Conservation (phyloP, 2,797 vertebrate species). For the Pseudotriccus pelzelni region DNA sequence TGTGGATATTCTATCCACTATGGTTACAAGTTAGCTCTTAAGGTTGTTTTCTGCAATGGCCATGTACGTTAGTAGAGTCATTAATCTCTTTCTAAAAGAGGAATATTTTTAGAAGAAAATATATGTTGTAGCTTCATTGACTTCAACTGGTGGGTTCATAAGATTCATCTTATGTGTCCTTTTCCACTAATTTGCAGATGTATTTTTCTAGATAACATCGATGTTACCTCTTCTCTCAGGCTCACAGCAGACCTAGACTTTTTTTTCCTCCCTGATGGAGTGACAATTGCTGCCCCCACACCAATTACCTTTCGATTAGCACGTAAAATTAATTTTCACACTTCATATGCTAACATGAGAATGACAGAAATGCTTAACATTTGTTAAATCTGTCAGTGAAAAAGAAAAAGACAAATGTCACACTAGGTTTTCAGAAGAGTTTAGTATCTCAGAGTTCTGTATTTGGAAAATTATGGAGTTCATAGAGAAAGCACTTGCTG, state of each 20-base stretch:
- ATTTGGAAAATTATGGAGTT: neutral
- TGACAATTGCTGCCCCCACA: slow-evolving; percentile 33
- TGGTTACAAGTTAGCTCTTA: neutral
- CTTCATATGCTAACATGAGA: slow-evolving; percentile 31
- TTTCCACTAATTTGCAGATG: neutral
- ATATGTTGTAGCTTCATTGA: neutral
- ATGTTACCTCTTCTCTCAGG: neutral
- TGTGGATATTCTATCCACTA: neutral
- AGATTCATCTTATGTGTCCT: neutral
- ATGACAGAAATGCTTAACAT: slow-evolving; percentile 35
- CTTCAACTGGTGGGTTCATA: neutral
- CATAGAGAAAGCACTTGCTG: neutral
- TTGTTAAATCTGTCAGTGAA: slow-evolving; percentile 28
- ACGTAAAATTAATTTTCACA: slow-evolving; percentile 67
- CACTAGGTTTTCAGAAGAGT: neutral
- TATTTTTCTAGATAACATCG: neutral
- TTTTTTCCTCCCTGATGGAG: neutral
- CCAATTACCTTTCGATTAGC: slow-evolving; percentile 61
- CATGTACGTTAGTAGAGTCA: neutral
- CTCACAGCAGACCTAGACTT: neutral
- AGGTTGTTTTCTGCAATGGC: neutral
- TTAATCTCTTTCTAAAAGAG: neutral
- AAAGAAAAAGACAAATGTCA: neutral
- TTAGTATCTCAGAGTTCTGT: neutral
- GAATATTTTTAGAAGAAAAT: neutral